phyloP scores from a whole-genome alignment of 2,797 vertebrate species.

The Betta splendens region DNA sequence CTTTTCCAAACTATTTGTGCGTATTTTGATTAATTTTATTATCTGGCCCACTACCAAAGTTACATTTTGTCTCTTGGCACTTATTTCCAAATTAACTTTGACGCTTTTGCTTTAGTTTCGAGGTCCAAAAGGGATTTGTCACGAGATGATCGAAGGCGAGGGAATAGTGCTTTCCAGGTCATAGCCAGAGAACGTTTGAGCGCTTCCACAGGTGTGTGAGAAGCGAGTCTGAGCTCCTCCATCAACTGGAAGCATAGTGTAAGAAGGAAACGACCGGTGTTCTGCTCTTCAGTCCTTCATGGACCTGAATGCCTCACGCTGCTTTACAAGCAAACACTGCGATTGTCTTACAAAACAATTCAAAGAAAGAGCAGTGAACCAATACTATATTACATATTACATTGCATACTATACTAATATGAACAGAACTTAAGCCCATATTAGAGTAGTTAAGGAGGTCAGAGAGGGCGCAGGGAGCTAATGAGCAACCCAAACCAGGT shows the following conservation, averaged over 20 bases:
- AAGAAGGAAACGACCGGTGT: slow-evolving; percentile 6
- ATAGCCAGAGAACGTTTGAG: background rate
- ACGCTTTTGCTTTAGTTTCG: slow-evolving; percentile 3
- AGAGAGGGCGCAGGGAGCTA: slow-evolving; percentile 31
- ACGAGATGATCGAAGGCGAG: background rate
- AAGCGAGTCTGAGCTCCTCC: slow-evolving; percentile 9
- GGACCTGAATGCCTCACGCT: slow-evolving; percentile 37
- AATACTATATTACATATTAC: no score
- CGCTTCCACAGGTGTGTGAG: background rate
- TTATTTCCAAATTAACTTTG: slow-evolving; percentile 19
- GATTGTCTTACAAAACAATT: slow-evolving; percentile 37
- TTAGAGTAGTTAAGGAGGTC: slow-evolving; percentile 21
- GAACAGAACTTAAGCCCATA: slow-evolving; percentile 16
- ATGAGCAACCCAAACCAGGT: slow-evolving; percentile 34
- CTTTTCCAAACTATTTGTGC: slow-evolving; percentile 23
- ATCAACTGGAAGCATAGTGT: slow-evolving; percentile 11
- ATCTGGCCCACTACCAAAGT: background rate
- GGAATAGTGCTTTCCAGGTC: slow-evolving; percentile 6
- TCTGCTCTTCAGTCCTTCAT: slow-evolving; percentile 16
- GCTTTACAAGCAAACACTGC: slow-evolving; percentile 43
- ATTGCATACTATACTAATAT: background rate
- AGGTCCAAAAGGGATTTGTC: slow-evolving; percentile 10
- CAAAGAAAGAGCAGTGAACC: background rate
- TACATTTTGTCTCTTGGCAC: slow-evolving; percentile 8
- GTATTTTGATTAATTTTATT: slow-evolving; percentile 20